These are phyloP conservation scores for Poecilia velifera DNA, from an alignment of 2,797 vertebrate species.

Conservation along the genomic window DNA sequence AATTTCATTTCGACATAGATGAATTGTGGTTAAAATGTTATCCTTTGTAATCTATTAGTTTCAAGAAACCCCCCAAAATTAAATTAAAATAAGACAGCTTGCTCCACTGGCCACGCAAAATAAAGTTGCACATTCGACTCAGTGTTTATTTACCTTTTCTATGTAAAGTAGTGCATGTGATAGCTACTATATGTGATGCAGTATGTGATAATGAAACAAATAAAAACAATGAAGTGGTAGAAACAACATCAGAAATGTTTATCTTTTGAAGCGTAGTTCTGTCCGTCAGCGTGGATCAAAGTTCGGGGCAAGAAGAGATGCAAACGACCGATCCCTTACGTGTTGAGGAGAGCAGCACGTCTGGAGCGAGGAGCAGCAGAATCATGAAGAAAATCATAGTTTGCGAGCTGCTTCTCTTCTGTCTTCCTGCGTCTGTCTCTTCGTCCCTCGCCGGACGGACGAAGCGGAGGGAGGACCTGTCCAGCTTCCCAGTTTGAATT, in stretches of 20 bases:
- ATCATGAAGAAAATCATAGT: constrained; percentile 64
- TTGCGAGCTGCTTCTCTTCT: constrained; percentile 3
- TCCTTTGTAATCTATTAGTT: not conserved
- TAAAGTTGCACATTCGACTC: not conserved
- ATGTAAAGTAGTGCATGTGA: not conserved
- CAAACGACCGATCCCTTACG: constrained; percentile 75
- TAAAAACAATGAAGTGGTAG: not conserved
- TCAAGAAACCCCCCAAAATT: not conserved
- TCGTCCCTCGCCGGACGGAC: constrained; percentile 6
- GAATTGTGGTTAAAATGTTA: not conserved
- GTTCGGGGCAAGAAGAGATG: not conserved
- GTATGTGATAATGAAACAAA: not conserved
- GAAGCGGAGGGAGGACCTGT: constrained; percentile 12
- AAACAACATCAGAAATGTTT: not conserved
- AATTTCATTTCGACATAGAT: not conserved
- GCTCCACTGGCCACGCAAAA: not conserved
- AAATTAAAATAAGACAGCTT: not conserved
- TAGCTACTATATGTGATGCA: not conserved
- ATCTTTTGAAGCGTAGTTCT: not conserved
- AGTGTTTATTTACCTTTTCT: too few species aligned
- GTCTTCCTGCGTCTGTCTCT: not conserved
- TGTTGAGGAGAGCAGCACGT: constrained; percentile 58
- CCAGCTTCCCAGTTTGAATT: constrained; percentile 19
- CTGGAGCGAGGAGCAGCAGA: constrained; percentile 64
- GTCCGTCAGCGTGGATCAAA: not conserved